These are phyloP conservation scores for Flabesymbios commensalis DNA, from an alignment of 2,888 invertebrate species.

Conservation along the genomic window DNA sequence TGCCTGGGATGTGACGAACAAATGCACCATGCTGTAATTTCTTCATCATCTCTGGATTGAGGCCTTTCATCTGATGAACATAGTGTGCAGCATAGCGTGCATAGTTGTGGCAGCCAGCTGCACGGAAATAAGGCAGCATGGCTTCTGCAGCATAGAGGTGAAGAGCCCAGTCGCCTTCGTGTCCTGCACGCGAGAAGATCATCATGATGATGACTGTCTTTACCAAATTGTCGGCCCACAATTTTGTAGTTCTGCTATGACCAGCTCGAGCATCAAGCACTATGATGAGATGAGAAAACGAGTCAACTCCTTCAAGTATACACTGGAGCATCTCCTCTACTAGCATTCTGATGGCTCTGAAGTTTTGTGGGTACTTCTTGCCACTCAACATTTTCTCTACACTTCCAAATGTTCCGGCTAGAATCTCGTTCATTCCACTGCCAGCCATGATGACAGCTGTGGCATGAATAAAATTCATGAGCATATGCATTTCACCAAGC, in stretches of 20 bases:
- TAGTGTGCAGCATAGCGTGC: no score
- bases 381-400: slow-evolving; percentile 5
- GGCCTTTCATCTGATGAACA: no score
- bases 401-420: slow-evolving; percentile 3
- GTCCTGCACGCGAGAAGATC: slow-evolving; percentile 4
- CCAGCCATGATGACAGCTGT: slow-evolving; percentile 4
- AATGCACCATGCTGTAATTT: no score
- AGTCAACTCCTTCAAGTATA: slow-evolving; percentile 8
- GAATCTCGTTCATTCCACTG: slow-evolving; percentile 4
- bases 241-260: slow-evolving; percentile 5
- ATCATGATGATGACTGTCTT: slow-evolving; percentile 6
- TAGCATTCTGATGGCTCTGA: slow-evolving; percentile 3
- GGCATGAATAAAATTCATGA: background rate
- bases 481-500: background rate
- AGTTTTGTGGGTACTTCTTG: slow-evolving; percentile 10
- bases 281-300: slow-evolving; percentile 10
- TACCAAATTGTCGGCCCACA: slow-evolving; percentile 8
- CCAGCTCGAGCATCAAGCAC: slow-evolving; percentile 5
- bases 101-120: no score
- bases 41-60: no score
- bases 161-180: slow-evolving; percentile 6
- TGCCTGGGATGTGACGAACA: no score
- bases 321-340: slow-evolving; percentile 2
- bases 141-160: slow-evolving; percentile 1
- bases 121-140: no score